These are phyloP conservation scores for Thysanoteuthis rhombus DNA, from an alignment of 2,888 invertebrate genomes.

Conservation along the genomic window DNA sequence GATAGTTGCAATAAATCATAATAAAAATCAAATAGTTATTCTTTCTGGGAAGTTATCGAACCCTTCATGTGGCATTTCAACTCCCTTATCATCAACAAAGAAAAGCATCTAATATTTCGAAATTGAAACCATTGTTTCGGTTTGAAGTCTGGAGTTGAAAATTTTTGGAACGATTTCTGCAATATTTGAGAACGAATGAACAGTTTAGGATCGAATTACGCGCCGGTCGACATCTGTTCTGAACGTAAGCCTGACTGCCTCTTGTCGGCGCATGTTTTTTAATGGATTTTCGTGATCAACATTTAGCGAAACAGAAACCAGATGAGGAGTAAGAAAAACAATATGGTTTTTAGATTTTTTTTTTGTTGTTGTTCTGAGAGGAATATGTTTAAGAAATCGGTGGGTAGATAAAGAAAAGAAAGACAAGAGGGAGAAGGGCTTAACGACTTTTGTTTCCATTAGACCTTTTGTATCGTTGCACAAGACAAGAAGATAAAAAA, in stretches of 20 bases:
- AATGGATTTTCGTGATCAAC: constrained; percentile 12
- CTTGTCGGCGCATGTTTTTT: background rate
- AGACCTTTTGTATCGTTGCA: background rate
- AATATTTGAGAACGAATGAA: background rate
- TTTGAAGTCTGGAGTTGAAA: background rate
- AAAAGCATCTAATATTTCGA: background rate
- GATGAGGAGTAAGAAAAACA: background rate
- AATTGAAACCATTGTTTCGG: background rate
- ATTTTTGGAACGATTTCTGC: background rate
- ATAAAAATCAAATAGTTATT: background rate
- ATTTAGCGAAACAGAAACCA: background rate
- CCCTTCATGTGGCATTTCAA: background rate
- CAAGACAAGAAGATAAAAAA: background rate
- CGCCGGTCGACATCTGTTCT: background rate
- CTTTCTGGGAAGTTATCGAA: background rate
- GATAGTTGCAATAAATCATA: too few species aligned
- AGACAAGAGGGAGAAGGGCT: background rate
- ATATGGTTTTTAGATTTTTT: background rate
- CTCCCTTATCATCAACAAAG: background rate
- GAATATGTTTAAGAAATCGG: background rate
- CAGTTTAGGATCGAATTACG: background rate
- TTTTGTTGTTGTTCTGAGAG: background rate
- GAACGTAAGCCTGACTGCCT: background rate
- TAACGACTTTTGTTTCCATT: background rate
- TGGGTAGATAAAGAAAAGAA: background rate